Conservation (phyloP, 2,113 vertebrate species). For the Hypomesus transpacificus region DNA sequence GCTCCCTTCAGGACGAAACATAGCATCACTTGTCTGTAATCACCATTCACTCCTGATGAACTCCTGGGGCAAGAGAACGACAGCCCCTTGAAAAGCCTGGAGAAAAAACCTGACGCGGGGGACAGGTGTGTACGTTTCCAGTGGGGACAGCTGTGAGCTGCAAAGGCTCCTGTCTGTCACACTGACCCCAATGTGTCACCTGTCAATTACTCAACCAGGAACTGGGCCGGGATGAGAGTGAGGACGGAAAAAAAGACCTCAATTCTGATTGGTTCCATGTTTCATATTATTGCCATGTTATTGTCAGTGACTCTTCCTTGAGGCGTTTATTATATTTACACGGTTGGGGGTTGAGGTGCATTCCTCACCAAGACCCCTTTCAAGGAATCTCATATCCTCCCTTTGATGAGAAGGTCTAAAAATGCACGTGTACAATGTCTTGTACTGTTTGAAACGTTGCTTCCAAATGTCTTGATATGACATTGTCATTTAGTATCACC, state of each 20-base stretch:
- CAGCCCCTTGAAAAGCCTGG: no score
- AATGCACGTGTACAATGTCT: neutral
- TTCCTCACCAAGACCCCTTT: neutral
- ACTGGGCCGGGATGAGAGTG: neutral
- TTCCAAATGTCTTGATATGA: no score
- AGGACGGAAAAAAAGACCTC: neutral
- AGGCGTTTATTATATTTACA: neutral
- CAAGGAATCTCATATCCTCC: slow-evolving; percentile 6
- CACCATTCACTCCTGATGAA: neutral
- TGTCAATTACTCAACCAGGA: slow-evolving; percentile 23
- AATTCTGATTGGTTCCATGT: neutral
- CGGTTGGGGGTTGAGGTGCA: neutral
- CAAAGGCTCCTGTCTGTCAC: slow-evolving; percentile 7
- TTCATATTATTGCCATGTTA: neutral
- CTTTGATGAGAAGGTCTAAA: neutral
- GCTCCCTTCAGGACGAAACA: neutral
- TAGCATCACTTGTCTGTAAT: neutral
- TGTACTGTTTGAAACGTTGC: no score
- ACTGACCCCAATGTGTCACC: slow-evolving; percentile 38
- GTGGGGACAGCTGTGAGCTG: slow-evolving; percentile 1
- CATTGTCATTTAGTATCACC: no score
- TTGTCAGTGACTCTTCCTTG: neutral
- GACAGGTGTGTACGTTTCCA: neutral
- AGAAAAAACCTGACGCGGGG: neutral
- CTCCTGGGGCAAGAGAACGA: neutral